Evolutionary conservation across 2,113 vertebrate genomes (phyloP), one percentile per base, ranked within the genome.

Genomic region (Marmota flaviventris): DNA sequence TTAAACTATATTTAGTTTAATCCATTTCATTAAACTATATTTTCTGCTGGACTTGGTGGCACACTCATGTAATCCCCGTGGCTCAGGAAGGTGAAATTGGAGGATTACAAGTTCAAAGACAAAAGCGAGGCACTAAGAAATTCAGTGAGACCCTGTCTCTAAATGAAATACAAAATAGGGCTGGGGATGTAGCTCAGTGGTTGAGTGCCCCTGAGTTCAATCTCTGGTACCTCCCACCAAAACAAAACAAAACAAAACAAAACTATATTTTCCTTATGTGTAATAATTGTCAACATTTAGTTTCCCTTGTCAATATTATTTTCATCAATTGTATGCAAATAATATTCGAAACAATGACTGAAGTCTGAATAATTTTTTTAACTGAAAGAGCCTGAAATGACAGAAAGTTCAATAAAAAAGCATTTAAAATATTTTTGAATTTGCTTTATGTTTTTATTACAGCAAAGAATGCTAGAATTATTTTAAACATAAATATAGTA

Each of bases 301-400:
- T 27, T 73, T 94, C 42, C 51, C 3, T 75, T 90, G 34, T 63
- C 61, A 27, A 27, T 0, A 39, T 69, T 70, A 9, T 81, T 94
- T 90, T 87, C 32, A 4, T 58, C 72, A 89, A 42, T 27, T 92
- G 1, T 81, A 86, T 45, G 48, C 63, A 17, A 53, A 78, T 79
- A 73, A 48, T 84, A 67, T 75, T 92, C 39, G 4, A 92, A 87
- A 88, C 65, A 78, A 72, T 82, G 82, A 76, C 29, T 67, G 1
- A 76, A 73, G 45, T 79, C 29, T 58, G 12, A 94, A 85, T 39
- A 91, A 81, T 5, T 45, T 4, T 90, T 95, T 88, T 75, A 93
- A 86, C n/a, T 63, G 11, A 39, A 48, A 81, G 3, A 65, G 2
- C n/a, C 14, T 85, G 20, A 84, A 86, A 34, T 72, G 24, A 78